Evolutionary conservation across 92 coral and sea anemone genomes (phyloP).

Genomic region (Chrysogorgia sp.): DNA sequence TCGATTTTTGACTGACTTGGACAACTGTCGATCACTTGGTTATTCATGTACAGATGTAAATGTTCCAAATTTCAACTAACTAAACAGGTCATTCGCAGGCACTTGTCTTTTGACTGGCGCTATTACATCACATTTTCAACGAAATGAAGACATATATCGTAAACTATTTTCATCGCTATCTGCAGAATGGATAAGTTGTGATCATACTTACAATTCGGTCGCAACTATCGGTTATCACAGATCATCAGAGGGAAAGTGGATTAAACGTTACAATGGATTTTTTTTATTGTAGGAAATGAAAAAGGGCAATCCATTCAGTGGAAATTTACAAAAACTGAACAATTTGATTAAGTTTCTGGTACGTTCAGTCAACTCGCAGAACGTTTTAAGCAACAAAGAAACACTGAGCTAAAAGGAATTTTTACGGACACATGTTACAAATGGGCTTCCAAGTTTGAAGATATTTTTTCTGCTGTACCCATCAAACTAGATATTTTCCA

Average conservation of each 20-base stretch:
- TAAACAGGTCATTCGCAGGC: constrained; percentile 5
- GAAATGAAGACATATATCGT: neutral
- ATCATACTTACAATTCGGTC: constrained; percentile 53
- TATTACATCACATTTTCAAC: neutral
- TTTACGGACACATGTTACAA: constrained; percentile 30
- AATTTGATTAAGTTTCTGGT: neutral
- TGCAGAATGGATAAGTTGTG: constrained; percentile 48
- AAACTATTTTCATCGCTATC: constrained; percentile 4
- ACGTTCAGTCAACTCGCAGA: neutral
- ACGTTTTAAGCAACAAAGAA: constrained; percentile 5
- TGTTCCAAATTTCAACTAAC: neutral
- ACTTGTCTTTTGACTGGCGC: constrained; percentile 1
- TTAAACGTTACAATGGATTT: constrained; percentile 28
- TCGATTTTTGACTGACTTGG: too few relatives aligned
- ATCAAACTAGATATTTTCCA: constrained; percentile 37
- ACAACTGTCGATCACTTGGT: too few relatives aligned
- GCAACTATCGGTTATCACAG: constrained; percentile 46
- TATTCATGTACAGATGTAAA: neutral
- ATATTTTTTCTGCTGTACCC: constrained; percentile 8
- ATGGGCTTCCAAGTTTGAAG: neutral
- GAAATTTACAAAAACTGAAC: constrained; percentile 46
- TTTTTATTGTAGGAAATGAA: constrained; percentile 38
- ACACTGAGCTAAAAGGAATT: constrained; percentile 5
- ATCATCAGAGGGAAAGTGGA: constrained; percentile 38
- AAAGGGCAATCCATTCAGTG: constrained; percentile 48